phyloP scores from a whole-genome alignment of 2,113 vertebrate species.

The Carassius gibelio region DNA sequence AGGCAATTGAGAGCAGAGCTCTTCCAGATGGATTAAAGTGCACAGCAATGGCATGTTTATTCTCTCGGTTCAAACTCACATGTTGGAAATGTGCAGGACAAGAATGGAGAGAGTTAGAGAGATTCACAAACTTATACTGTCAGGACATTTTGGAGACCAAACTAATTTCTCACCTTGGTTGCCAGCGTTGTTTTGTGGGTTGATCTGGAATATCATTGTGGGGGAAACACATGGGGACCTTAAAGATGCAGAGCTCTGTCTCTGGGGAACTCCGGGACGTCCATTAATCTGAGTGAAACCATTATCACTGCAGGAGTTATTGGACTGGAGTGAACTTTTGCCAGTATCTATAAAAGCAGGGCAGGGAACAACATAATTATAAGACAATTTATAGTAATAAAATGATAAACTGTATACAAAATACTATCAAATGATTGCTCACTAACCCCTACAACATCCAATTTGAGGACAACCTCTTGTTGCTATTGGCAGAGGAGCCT shows the following conservation, averaged over 20 bases:
- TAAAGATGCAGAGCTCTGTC: slow-evolving; percentile 6
- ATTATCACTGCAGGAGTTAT: background rate
- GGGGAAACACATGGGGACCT: slow-evolving; percentile 32
- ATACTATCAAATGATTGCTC: background rate
- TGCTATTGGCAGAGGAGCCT: background rate
- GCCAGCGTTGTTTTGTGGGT: background rate
- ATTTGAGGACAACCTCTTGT: background rate
- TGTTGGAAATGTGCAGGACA: background rate
- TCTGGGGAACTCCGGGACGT: background rate
- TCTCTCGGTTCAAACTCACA: slow-evolving; percentile 1
- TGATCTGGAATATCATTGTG: background rate
- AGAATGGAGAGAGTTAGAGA: background rate
- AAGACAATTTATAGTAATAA: background rate
- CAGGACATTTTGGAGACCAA: too few species aligned
- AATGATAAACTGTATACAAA: background rate
- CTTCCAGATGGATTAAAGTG: background rate
- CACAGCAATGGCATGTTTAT: background rate
- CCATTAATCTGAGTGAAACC: background rate
- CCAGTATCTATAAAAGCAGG: background rate
- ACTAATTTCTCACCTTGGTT: slow-evolving; percentile 39
- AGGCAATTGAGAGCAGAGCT: background rate
- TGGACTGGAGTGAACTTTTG: background rate
- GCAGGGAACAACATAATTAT: background rate
- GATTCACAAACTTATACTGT: background rate
- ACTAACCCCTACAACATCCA: slow-evolving; percentile 39